These are phyloP conservation scores for Acomys russatus DNA, from an alignment of 2,797 vertebrate genomes.

Conservation along the genomic window DNA sequence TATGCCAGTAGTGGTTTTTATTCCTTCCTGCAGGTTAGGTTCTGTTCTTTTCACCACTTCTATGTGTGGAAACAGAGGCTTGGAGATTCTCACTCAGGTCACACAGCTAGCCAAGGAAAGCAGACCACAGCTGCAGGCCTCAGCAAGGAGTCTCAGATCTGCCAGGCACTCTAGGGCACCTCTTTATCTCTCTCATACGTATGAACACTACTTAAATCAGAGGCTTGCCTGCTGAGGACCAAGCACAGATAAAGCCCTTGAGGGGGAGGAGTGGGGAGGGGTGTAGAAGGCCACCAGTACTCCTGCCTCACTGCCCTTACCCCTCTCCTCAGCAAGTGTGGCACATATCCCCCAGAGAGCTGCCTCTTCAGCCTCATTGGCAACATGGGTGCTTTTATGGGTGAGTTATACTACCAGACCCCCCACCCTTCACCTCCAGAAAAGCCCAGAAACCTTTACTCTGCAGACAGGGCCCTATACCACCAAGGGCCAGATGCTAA, in stretches of 20 bases:
- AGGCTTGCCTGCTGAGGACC: neutral
- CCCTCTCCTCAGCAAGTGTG: conserved; percentile 92
- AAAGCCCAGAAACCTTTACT: conserved; percentile 22
- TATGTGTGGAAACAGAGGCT: conserved; percentile 47
- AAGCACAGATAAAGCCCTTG: neutral
- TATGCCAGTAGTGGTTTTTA: neutral
- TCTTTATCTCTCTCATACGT: neutral
- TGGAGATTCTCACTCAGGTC: neutral
- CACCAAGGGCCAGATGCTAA: neutral
- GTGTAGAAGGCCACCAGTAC: neutral
- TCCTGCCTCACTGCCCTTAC: conserved; percentile 43
- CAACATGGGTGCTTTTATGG: conserved; percentile 96
- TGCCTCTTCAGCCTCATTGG: conserved; percentile 97
- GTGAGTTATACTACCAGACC: conserved; percentile 88
- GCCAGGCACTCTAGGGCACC: neutral
- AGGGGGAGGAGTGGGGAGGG: neutral
- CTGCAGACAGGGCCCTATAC: neutral
- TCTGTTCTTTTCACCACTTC: conserved; percentile 1
- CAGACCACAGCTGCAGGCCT: neutral
- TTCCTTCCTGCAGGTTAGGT: neutral
- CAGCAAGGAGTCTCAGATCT: neutral
- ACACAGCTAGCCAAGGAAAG: conserved; percentile 1
- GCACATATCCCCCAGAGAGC: conserved; percentile 95
- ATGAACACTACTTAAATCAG: conserved; percentile 11
- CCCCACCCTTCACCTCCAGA: neutral